A percentile compares a stretch with the other conserved stretches of the same genome.
Evolutionary conservation across 1,140 invertebrate species (phyloP).

Genomic region (Aphelenchoides fujianensis): DNA sequence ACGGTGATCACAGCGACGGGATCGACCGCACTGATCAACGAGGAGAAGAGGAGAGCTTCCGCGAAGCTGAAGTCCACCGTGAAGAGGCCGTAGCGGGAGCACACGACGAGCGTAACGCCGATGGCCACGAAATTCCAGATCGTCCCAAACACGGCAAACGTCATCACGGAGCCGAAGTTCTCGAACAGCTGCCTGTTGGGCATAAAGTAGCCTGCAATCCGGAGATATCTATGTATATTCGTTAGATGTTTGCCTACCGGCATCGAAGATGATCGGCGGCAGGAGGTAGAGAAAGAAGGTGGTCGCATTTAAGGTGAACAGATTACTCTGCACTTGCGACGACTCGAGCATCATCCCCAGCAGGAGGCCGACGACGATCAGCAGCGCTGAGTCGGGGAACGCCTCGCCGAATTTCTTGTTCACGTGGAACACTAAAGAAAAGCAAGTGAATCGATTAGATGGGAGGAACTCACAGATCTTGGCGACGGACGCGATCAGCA

Average conservation of each 20-base stretch:
- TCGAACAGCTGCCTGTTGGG: slow-evolving; percentile 91
- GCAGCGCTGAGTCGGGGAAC: slow-evolving; percentile 56
- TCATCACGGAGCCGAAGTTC: slow-evolving; percentile 87
- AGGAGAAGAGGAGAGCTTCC: slow-evolving; percentile 87
- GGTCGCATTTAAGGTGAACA: slow-evolving; percentile 45
- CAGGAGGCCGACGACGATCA: slow-evolving; percentile 58
- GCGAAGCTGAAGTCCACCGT: slow-evolving; percentile 63
- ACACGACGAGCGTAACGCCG: slow-evolving; percentile 35
- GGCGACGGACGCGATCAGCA: slow-evolving; percentile 53
- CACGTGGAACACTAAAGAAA: slow-evolving; percentile 57
- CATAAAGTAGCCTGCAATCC: slow-evolving; percentile 87
- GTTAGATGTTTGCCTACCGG: slow-evolving; percentile 39
- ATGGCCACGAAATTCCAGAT: slow-evolving; percentile 59
- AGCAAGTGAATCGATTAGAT: not conserved
- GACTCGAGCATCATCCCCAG: slow-evolving; percentile 43
- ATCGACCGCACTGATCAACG: slow-evolving; percentile 96
- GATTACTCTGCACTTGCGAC: slow-evolving; percentile 36
- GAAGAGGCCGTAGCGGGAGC: slow-evolving; percentile 43
- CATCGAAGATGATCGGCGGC: slow-evolving; percentile 65
- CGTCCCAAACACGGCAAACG: slow-evolving; percentile 84
- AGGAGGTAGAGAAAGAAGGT: slow-evolving; percentile 60
- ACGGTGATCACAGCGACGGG: slow-evolving; percentile 77
- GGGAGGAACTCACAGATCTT: slow-evolving; percentile 51
- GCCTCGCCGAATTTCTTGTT: slow-evolving; percentile 54
- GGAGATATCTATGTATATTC: not conserved